Conservation (phyloP, 2,888 invertebrate species). For the Euzetes globulus region DNA sequence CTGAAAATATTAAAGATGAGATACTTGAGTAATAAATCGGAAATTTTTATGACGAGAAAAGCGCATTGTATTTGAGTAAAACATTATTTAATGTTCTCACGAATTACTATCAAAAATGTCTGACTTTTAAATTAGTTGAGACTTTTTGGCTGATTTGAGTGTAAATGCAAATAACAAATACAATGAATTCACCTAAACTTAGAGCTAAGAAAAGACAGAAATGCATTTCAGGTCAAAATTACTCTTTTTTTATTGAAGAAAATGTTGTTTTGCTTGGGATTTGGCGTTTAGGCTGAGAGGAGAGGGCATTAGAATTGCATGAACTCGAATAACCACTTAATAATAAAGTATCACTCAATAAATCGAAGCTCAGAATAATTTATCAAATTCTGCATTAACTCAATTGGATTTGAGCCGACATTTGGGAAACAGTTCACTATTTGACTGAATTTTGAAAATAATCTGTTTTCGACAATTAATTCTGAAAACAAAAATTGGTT, state of each 20-base stretch:
- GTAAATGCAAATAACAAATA: background rate
- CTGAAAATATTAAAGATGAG: background rate
- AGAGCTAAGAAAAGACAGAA: background rate
- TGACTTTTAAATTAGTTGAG: too few species aligned
- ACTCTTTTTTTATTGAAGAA: background rate
- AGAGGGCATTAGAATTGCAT: background rate
- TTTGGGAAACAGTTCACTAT: background rate
- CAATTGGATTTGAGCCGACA: background rate
- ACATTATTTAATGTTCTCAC: too few species aligned
- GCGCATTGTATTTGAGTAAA: too few species aligned
- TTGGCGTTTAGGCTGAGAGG: background rate
- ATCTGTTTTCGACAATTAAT: background rate
- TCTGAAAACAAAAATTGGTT: background rate
- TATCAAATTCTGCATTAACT: background rate
- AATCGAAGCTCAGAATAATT: slow-evolving; percentile 8
- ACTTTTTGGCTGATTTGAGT: too few species aligned
- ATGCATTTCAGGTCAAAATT: background rate
- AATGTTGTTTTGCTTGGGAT: background rate
- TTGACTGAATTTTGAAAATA: background rate
- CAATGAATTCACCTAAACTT: background rate
- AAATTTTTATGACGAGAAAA: background rate
- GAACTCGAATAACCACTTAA: slow-evolving; percentile 1
- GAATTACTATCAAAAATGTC: too few species aligned
- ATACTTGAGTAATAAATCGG: background rate
- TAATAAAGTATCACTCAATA: slow-evolving; percentile 9